These are phyloP conservation scores for Melanocharis versteri DNA, from an alignment of 2,113 vertebrate genomes.

Conservation along the genomic window DNA sequence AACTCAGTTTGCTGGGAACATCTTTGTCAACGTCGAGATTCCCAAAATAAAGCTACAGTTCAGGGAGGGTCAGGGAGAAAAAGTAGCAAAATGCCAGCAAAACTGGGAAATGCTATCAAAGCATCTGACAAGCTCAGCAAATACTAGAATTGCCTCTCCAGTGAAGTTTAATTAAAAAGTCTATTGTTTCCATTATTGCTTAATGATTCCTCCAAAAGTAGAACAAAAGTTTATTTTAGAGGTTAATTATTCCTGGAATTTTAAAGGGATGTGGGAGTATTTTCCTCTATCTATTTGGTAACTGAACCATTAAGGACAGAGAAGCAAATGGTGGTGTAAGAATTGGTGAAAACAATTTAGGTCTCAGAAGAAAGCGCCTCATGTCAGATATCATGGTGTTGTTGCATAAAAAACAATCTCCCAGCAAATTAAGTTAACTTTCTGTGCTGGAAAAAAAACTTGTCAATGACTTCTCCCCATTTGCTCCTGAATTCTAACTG, in stretches of 20 bases:
- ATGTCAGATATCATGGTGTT: not conserved
- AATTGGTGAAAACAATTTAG: not conserved
- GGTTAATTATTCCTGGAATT: conserved; percentile 50
- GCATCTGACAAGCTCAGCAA: conserved; percentile 26
- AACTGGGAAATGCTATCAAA: not conserved
- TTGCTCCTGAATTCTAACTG: not conserved
- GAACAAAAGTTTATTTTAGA: conserved; percentile 17
- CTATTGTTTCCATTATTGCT: conserved; percentile 25
- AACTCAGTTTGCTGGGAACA: not conserved
- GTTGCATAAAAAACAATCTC: conserved; percentile 11
- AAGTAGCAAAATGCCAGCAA: not conserved
- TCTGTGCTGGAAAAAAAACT: not conserved
- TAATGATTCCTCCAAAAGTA: conserved; percentile 35
- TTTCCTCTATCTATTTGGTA: not conserved
- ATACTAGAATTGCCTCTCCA: conserved; percentile 6
- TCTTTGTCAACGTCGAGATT: not conserved
- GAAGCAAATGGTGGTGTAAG: not conserved
- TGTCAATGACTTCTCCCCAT: not conserved
- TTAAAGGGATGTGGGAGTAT: not conserved
- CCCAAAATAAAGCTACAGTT: not conserved
- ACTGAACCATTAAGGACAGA: not conserved
- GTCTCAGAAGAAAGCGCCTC: not conserved
- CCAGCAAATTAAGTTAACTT: conserved; percentile 48
- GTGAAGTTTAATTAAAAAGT: conserved; percentile 51
- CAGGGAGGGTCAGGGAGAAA: not conserved